Conservation (phyloP, 1,140 invertebrate species). For the Charaxes varanes region DNA sequence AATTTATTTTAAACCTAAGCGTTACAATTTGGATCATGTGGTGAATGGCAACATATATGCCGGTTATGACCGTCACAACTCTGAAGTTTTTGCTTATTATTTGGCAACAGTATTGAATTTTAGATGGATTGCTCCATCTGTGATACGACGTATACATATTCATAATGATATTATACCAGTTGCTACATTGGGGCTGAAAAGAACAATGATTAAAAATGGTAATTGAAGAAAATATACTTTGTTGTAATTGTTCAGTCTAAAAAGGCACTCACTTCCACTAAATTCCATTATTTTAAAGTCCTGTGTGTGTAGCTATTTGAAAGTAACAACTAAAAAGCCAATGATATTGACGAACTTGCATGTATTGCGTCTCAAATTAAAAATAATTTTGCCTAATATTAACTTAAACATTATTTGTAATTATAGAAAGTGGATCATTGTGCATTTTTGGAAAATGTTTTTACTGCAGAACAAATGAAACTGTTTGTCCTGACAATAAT, state of each 20-base stretch:
- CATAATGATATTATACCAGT: constrained; percentile 82
- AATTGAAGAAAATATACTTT: constrained; percentile 10
- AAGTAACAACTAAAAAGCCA: too few relatives aligned
- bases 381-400: not conserved
- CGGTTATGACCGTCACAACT: constrained; percentile 93
- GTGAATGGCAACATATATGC: constrained; percentile 88
- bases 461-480: constrained; percentile 88
- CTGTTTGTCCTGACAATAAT: constrained; percentile 84
- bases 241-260: not conserved
- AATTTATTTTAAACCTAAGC: constrained; percentile 93
- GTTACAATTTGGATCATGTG: constrained; percentile 85
- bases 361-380: too few relatives aligned
- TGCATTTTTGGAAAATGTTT: constrained; percentile 94
- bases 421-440: constrained; percentile 67
- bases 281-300: too few relatives aligned
- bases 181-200: constrained; percentile 79
- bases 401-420: constrained; percentile 5
- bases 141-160: constrained; percentile 85
- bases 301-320: too few relatives aligned
- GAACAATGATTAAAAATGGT: constrained; percentile 74
- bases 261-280: too few relatives aligned
- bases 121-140: constrained; percentile 85
- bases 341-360: too few relatives aligned
- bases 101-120: constrained; percentile 86
- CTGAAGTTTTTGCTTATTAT: constrained; percentile 97